phyloP scores from a whole-genome alignment of 92 coral and sea anemone species.

The Metridium senile region DNA sequence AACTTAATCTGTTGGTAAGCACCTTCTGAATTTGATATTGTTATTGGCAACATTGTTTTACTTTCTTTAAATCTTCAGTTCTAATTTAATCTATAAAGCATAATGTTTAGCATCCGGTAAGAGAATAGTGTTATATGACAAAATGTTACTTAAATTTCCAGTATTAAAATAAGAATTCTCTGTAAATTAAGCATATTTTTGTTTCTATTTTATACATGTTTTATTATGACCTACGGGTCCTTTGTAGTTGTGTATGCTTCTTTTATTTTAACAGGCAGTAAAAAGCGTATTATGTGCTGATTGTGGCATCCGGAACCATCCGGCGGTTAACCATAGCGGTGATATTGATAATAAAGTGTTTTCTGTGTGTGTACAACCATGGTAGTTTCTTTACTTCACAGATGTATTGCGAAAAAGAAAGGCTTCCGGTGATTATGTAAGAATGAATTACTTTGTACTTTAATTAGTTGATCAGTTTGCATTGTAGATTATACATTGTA shows the following conservation, averaged over 20 bases:
- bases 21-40: not conserved
- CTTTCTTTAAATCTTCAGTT: not conserved
- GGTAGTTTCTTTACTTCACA: not conserved
- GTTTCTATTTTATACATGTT: not conserved
- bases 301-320: too few relatives aligned
- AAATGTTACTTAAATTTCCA: not conserved
- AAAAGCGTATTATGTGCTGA: too few relatives aligned
- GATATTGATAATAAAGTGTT: too few relatives aligned
- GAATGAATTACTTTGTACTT: too few relatives aligned
- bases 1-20: not conserved
- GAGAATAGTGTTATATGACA: too few relatives aligned
- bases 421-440: not conserved
- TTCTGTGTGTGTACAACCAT: not conserved
- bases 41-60: not conserved
- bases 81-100: too few relatives aligned
- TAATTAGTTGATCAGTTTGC: not conserved
- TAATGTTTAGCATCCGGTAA: too few relatives aligned
- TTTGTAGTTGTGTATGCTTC: constrained; percentile 9
- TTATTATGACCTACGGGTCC: constrained; percentile 8
- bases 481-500: not conserved
- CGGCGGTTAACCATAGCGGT: not conserved
- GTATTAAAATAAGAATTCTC: not conserved
- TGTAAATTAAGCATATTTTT: not conserved
- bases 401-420: not conserved
- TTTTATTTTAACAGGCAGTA: not conserved